Evolutionary conservation across 1,140 invertebrate species (phyloP).

Genomic region (Onthophagus taurus): DNA sequence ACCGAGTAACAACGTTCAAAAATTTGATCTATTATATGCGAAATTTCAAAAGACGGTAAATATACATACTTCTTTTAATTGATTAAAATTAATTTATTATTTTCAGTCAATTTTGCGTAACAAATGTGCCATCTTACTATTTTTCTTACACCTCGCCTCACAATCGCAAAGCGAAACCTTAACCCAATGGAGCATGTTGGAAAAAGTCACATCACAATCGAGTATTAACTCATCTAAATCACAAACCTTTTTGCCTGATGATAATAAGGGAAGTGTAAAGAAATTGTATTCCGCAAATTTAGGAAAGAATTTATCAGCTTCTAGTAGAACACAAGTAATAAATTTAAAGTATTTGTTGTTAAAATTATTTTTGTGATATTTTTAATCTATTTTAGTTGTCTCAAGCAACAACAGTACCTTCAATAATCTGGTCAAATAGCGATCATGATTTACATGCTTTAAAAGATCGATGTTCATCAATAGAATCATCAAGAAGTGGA

Average conservation of each 20-base stretch:
- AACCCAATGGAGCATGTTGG: conserved; percentile 10
- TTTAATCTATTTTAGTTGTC: conserved; percentile 3
- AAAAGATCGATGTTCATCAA: conserved; percentile 1
- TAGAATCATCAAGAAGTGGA: conserved; percentile 14
- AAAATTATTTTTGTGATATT: neutral
- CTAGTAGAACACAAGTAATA: conserved; percentile 11
- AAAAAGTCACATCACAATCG: conserved; percentile 8
- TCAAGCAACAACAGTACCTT: conserved; percentile 9
- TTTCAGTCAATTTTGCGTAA: conserved; percentile 16
- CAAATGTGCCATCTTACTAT: conserved; percentile 13
- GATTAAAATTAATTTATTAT: neutral
- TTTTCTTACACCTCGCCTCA: conserved; percentile 13
- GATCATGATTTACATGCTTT: conserved; percentile 3
- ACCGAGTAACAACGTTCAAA: conserved; percentile 21
- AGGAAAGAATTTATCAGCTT: conserved; percentile 9
- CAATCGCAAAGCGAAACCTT: neutral
- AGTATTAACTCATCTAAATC: conserved; percentile 7
- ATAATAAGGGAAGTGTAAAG: conserved; percentile 17
- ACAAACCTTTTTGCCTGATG: conserved; percentile 19
- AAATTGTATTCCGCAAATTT: conserved; percentile 17
- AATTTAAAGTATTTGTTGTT: neutral
- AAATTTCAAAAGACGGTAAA: conserved; percentile 32
- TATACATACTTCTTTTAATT: conserved; percentile 2
- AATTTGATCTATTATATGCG: conserved; percentile 31
- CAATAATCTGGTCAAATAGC: conserved; percentile 10